These are phyloP conservation scores for Decapterus maruadsi DNA, from an alignment of 2,797 vertebrate species.

Conservation along the genomic window DNA sequence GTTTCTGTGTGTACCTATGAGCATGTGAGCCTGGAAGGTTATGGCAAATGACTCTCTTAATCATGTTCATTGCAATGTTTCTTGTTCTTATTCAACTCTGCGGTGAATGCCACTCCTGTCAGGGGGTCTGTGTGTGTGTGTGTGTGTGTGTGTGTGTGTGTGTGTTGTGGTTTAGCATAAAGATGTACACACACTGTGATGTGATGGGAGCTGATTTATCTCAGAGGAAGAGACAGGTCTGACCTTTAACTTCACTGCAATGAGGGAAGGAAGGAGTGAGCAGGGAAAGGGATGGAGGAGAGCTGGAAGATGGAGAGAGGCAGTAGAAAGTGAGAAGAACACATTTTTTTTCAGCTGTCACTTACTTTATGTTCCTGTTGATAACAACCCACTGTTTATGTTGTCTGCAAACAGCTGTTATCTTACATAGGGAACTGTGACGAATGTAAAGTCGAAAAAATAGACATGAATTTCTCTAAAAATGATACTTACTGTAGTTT, in stretches of 20 bases:
- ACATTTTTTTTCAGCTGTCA: not conserved
- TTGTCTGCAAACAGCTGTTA: not conserved
- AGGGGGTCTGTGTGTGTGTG: constrained; percentile 34
- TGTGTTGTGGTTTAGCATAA: constrained; percentile 40
- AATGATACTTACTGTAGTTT: not conserved
- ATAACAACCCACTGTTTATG: not conserved
- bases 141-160: constrained; percentile 39
- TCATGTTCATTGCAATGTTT: constrained; percentile 41
- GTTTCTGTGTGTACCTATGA: constrained; percentile 1
- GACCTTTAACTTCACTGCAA: constrained; percentile 71
- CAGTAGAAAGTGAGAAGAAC: not conserved
- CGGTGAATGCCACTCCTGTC: constrained; percentile 46
- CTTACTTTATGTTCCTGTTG: not conserved
- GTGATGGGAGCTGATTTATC: constrained; percentile 74
- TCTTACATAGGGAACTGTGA: not conserved
- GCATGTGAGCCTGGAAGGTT: not conserved
- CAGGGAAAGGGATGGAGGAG: constrained; percentile 8
- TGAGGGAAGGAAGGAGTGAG: constrained; percentile 4
- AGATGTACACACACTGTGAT: constrained; percentile 57
- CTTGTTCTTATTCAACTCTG: constrained; percentile 40
- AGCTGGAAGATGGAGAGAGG: constrained; percentile 1
- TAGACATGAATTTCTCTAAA: not conserved
- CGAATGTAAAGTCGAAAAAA: not conserved
- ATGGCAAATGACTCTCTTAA: constrained; percentile 36
- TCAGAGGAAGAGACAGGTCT: constrained; percentile 58